Conservation (phyloP, 2,888 invertebrate genomes). For the Plebejus melissa region DNA sequence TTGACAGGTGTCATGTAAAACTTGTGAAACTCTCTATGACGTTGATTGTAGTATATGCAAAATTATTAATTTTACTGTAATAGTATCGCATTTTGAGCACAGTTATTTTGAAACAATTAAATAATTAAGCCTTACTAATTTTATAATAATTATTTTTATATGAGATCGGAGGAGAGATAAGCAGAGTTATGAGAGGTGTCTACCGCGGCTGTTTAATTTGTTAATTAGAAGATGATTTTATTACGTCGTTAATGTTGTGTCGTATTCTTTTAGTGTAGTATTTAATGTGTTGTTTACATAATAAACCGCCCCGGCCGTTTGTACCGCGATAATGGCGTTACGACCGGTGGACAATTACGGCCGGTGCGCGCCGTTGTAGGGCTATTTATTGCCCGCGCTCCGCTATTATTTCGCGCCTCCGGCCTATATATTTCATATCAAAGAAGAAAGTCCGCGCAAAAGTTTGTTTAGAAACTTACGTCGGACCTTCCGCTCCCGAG, state of each 20-base stretch:
- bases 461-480: slow-evolving; percentile 62
- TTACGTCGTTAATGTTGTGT: slow-evolving; percentile 1
- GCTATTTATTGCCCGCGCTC: slow-evolving; percentile 39
- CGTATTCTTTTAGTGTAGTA: slow-evolving; percentile 4
- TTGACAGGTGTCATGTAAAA: not conserved
- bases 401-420: slow-evolving; percentile 33
- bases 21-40: not conserved
- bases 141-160: not conserved
- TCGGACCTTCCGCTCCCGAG: slow-evolving; percentile 54
- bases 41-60: not conserved
- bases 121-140: not conserved
- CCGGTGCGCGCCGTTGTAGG: slow-evolving; percentile 35
- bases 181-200: not conserved
- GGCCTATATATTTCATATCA: slow-evolving; percentile 33
- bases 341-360: slow-evolving; percentile 17
- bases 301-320: not conserved
- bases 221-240: slow-evolving; percentile 6
- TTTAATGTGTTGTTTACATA: slow-evolving; percentile 24
- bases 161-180: not conserved
- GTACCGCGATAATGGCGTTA: slow-evolving; percentile 2
- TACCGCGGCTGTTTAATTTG: not conserved
- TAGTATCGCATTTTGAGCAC: not conserved
- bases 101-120: not conserved
- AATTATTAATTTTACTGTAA: not conserved
- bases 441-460: slow-evolving; percentile 51